Base-by-base conservation (phyloP, 2,888 invertebrate genomes). In the Cotesia congregata region DNA sequence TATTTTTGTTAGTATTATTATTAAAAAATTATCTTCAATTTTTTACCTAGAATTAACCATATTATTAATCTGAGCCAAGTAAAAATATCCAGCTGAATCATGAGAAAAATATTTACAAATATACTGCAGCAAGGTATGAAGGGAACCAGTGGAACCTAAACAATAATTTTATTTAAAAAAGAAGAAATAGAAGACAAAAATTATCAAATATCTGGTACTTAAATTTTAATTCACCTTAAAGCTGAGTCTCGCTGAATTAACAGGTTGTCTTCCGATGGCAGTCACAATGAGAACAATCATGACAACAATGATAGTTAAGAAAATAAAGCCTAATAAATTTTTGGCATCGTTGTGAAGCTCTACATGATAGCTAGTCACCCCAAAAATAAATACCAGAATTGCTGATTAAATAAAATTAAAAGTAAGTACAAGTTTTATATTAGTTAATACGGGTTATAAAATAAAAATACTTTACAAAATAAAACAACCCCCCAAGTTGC, bases 1-100 rank as follows among this genome's bases (percentile, higher is more conserved):
- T 5, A 17, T n/a, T 72, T 64, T 74, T 68, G 61, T 30, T 62
- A 73, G 41, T 12, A 20, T n/a, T 70, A 75, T 72, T 41, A 9
- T 39, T 64, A 61, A 70, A 20, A 67, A 70, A 4, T 50, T 30
- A 15, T 6, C 5, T 67, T 30, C 65, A 60, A 15, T 90, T 50
- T 50, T 50, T 86, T 50, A 92, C 97, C 98, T 78, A 97, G 90
- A 6, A 91, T 86, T 82, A 98, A 92, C 98, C 98, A 98, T 15
- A 95, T 91, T 73, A 92, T 90, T 90, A 98, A 97, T 85, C 97
- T 92, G 77, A 97, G 93, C 98, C 98, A 98, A 1, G 98, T 98
- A 85, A 93, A 92, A 71, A 91, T 84, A 87, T 96, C 95, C 79
- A 98, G 91, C 90, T 97, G 95, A 84, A 96, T 92, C 97, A 98